Percentiles rank a stretch among this genome's conserved stretches.
Evolutionary conservation across 1,140 invertebrate species (phyloP).

Genomic region (Intoshia linei): DNA sequence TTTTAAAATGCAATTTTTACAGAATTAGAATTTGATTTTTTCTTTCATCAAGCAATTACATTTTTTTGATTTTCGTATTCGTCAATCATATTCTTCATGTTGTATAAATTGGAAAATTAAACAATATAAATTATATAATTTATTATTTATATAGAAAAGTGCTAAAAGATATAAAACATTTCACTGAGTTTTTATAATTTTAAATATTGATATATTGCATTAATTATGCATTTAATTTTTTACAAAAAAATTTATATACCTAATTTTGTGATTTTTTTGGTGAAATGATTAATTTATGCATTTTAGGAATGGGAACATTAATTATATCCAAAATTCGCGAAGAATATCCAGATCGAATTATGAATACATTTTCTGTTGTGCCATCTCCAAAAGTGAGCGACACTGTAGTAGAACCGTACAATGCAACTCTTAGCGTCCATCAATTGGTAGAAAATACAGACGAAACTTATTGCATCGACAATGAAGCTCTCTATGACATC

Average conservation of each 20-base stretch:
- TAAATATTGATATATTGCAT: no score
- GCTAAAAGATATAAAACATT: no score
- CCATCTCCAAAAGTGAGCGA: slow-evolving; percentile 60
- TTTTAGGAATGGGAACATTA: slow-evolving; percentile 30
- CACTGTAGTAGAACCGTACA: slow-evolving; percentile 43
- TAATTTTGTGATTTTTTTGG: slow-evolving; percentile 3
- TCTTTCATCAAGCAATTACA: no score
- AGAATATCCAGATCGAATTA: slow-evolving; percentile 46
- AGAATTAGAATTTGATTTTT: no score
- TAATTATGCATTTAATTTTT: no score
- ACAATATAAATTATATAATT: no score
- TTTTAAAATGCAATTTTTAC: no score
- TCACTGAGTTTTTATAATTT: no score
- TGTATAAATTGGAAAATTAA: no score
- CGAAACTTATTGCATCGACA: slow-evolving; percentile 45
- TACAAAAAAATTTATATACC: background rate
- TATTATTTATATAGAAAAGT: no score
- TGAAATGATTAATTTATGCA: slow-evolving; percentile 23
- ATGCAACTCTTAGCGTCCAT: slow-evolving; percentile 35
- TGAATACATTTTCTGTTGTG: slow-evolving; percentile 58
- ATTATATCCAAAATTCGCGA: slow-evolving; percentile 28
- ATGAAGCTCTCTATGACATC: slow-evolving; percentile 45
- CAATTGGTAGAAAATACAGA: slow-evolving; percentile 40
- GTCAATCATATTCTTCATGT: no score
- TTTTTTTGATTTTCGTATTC: no score